Evolutionary conservation across 2,888 invertebrate species (phyloP), one percentile per base, ranked within the genome.

Genomic region (Lagria hirta): DNA sequence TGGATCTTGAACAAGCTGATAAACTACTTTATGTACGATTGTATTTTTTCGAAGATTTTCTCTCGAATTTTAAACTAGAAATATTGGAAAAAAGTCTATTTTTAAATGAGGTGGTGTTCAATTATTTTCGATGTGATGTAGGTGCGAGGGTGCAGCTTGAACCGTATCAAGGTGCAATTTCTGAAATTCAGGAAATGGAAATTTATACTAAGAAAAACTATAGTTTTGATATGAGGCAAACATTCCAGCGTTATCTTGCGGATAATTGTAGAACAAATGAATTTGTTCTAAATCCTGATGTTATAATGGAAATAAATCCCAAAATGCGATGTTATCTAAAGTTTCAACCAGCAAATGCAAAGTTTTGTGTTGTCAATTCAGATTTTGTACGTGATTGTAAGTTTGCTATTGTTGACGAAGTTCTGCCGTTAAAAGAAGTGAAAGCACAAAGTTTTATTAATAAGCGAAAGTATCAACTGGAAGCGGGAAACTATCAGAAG

Each of bases 101-200:
- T 40, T 71, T 82, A 43, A 74, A 79, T 29, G 71, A 75, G 40
- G 69, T 75, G 22, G 65, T 84, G 34, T 76, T 78, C 58, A 61
- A 71, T 8, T 75, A 77, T 48, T 71, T 83, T 27, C 74, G 74
- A 51, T 58, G 81, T 43, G 74, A 75, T 22, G 71, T 75, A 45
- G 83, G 84, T 5, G 71, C 73, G 28, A 80, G 77, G 69, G 70
- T 82, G 3, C 68, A 75, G 20, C 64, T 84, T 5, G 13, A 75
- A 74, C 21, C 61, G 73, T 29, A 20, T 17, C 12, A 7, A 3
- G 28, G 18, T 4, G 15, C 29, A 2, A 68, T 71, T 47, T 73
- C 73, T 1, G 70, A 73, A 22, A 73, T 76, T 12, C 72, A 78
- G 51, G 76, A 80, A 61, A 68, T 84, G 17, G 60, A 62, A 52